Percentiles rank a stretch among this genome's conserved stretches.
Evolutionary conservation across 2,113 vertebrate genomes (phyloP).

Genomic region (Indicator maculatus): DNA sequence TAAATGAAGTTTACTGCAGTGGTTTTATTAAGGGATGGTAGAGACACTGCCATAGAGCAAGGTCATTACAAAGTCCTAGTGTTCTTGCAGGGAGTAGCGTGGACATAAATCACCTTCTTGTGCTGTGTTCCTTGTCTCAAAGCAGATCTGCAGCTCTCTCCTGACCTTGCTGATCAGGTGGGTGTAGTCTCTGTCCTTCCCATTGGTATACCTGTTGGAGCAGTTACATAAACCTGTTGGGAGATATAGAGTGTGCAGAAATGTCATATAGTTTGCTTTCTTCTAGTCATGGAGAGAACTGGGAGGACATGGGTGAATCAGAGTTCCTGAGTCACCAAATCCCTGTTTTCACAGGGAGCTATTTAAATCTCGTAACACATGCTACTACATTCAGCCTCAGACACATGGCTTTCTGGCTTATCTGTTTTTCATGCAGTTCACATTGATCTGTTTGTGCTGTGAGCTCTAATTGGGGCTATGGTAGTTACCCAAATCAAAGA

Average conservation of each 20-base stretch:
- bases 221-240: neutral
- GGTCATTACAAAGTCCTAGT: fast-evolving
- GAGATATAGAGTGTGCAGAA: neutral
- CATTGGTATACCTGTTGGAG: neutral
- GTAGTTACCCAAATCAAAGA: neutral
- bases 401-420: neutral
- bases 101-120: neutral
- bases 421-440: neutral
- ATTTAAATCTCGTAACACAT: neutral
- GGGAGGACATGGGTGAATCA: neutral
- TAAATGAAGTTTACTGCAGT: neutral
- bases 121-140: neutral
- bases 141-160: neutral
- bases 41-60: neutral
- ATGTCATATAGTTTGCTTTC: neutral
- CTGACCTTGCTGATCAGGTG: conserved; percentile 18
- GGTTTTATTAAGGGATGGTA: neutral
- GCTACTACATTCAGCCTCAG: neutral
- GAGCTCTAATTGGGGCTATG: neutral
- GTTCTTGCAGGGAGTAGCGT: neutral
- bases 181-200: neutral
- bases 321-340: conserved; percentile 12
- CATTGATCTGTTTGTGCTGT: neutral
- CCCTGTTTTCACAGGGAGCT: neutral
- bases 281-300: neutral